phyloP scores from a whole-genome alignment of 2,888 invertebrate genomes.

The Eupithecia pulchellata region DNA sequence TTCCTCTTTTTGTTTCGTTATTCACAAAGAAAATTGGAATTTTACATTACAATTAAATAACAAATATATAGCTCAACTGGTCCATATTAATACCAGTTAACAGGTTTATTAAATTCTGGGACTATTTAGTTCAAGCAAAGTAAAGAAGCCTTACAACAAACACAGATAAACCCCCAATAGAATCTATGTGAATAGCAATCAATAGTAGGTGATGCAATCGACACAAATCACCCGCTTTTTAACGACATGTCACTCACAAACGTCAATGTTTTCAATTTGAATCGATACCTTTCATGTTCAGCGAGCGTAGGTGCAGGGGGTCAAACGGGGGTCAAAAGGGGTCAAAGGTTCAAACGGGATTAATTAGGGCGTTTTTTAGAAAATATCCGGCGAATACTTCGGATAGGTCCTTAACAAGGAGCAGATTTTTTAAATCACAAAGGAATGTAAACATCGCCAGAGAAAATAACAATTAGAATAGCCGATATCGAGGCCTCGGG shows the following conservation, averaged over 20 bases:
- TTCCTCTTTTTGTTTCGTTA: too few relatives aligned
- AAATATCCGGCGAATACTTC: constrained; percentile 51
- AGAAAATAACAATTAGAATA: constrained; percentile 84
- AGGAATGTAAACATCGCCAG: constrained; percentile 75
- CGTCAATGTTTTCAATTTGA: constrained; percentile 78
- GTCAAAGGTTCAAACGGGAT: constrained; percentile 67
- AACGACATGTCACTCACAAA: constrained; percentile 65
- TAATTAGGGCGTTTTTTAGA: constrained; percentile 58
- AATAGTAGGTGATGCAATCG: constrained; percentile 52
- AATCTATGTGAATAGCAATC: not conserved
- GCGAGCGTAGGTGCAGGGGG: constrained; percentile 47
- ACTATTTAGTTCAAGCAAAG: not conserved
- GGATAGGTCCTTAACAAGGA: constrained; percentile 50
- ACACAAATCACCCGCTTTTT: constrained; percentile 57
- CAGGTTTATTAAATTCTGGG: not conserved
- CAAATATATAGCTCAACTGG: too few relatives aligned
- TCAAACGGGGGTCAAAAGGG: constrained; percentile 62
- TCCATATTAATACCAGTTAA: too few relatives aligned
- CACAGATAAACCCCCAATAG: not conserved
- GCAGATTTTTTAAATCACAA: constrained; percentile 66
- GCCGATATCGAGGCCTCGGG: constrained; percentile 80
- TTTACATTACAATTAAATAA: too few relatives aligned
- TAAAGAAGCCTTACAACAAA: not conserved
- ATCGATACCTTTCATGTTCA: constrained; percentile 63
- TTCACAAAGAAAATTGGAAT: too few relatives aligned